phyloP scores from a whole-genome alignment of 1,140 invertebrate species.

The Bombus breviceps region DNA sequence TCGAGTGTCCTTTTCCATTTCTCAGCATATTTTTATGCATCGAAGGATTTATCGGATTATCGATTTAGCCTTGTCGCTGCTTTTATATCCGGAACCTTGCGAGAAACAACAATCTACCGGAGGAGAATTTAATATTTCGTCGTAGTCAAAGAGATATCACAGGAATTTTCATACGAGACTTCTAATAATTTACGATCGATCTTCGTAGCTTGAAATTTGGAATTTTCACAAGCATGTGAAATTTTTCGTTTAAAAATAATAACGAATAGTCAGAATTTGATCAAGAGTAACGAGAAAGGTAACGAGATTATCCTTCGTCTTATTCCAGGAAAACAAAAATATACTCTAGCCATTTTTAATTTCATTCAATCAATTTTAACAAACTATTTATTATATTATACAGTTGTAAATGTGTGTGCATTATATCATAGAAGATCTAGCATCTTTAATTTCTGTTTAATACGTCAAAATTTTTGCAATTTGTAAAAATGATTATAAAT shows the following conservation, averaged over 20 bases:
- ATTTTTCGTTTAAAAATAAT: not conserved
- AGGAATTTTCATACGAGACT: not conserved
- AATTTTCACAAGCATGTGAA: not conserved
- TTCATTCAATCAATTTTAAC: too few species aligned
- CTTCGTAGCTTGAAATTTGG: not conserved
- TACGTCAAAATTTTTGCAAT: too few species aligned
- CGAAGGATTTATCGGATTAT: conserved; percentile 45
- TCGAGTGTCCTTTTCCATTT: conserved; percentile 41
- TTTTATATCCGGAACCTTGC: not conserved
- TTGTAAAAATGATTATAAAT: too few species aligned
- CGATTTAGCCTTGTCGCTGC: conserved; percentile 26
- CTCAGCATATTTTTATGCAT: conserved; percentile 1
- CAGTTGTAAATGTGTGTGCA: too few species aligned
- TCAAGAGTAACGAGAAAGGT: not conserved
- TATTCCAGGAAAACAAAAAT: not conserved
- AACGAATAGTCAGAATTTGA: not conserved
- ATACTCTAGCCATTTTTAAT: too few species aligned
- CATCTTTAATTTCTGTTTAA: too few species aligned
- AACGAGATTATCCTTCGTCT: not conserved
- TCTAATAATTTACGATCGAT: not conserved
- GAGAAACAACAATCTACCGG: conserved; percentile 2
- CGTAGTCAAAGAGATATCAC: not conserved
- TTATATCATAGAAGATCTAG: too few species aligned
- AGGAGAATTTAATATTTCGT: not conserved
- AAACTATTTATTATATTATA: too few species aligned